These are phyloP conservation scores for Eulacestoma nigropectus DNA, from an alignment of 2,113 vertebrate genomes.

Conservation along the genomic window DNA sequence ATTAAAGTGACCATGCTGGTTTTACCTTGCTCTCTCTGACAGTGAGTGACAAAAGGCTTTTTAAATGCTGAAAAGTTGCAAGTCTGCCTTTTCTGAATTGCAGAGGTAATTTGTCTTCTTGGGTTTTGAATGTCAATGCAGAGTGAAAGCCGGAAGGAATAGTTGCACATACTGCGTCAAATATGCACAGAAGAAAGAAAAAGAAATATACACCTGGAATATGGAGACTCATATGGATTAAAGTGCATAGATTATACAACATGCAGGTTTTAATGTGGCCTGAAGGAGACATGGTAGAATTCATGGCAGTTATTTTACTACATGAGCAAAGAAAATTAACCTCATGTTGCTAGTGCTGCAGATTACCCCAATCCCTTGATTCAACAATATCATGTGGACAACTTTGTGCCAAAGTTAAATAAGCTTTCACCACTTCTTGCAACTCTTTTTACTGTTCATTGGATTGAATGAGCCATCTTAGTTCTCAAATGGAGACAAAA, in stretches of 20 bases:
- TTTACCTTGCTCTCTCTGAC: constrained; percentile 2
- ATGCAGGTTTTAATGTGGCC: not conserved
- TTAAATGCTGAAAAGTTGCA: constrained; percentile 12
- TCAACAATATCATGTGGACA: not conserved
- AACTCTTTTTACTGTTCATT: not conserved
- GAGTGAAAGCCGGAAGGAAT: not conserved
- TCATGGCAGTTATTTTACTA: not conserved
- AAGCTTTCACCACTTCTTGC: not conserved
- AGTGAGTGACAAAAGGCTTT: constrained; percentile 34
- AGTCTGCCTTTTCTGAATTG: constrained; percentile 14
- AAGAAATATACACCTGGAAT: not conserved
- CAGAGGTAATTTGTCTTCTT: not conserved
- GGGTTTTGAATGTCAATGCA: not conserved
- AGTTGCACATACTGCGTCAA: not conserved
- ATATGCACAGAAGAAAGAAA: not conserved
- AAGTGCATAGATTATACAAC: not conserved
- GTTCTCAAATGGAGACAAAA: not conserved
- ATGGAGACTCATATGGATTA: not conserved
- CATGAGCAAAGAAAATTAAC: not conserved
- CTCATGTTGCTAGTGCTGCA: not conserved
- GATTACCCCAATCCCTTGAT: not conserved
- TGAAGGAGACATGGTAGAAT: not conserved
- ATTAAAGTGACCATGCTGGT: constrained; percentile 20
- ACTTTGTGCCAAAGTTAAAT: not conserved
- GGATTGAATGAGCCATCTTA: not conserved